Evolutionary conservation across 2,888 invertebrate species (phyloP), one percentile per base, ranked within the genome.

Genomic region (Drosophila paranaensis): DNA sequence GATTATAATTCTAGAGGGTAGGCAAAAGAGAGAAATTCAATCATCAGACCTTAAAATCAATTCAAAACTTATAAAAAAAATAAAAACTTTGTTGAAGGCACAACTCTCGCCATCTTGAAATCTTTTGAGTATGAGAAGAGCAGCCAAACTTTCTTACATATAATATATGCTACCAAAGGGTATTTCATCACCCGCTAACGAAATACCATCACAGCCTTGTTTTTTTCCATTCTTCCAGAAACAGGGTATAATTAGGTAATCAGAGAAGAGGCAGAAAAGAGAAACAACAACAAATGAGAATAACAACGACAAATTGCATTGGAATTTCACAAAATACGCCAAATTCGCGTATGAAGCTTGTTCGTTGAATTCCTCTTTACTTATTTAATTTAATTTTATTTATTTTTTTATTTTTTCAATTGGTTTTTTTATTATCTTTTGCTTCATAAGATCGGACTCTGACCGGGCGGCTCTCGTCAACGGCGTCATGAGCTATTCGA

Each of bases 271-370:
- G n/a, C 1, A 27, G n/a, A 27, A 3, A 39, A 39, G 2, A 16
- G 0, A 8, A 48, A 33, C 16, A 48, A 16, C 11, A 48, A 48
- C 30, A 35, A 57, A 45, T 35, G 1, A 39, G 45, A 39, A 45
- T 33, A 25, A 25, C 43, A 77, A 43, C 42, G 37, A 43, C 67
- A 69, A 78, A 71, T 70, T 70, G 42, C 53, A 50, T 46, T 60
- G 58, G 55, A 70, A 74, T 79, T 79, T 77, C 75, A 64, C 74
- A 79, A 77, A 42, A 50, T n/a, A 35, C 30, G 25, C 55, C 14
- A 48, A 60, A 70, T 54, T 56, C 62, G 50, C 37, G 9, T 54
- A 20, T 20, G 20, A 20, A 20, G 20, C 54, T 43, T 43, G 60
- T 69, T 65, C n/a, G 43, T 27, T 48, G 16, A 50, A 50, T 35